Evolutionary conservation across 2,888 invertebrate genomes (phyloP).

Genomic region (Furcula furcula): DNA sequence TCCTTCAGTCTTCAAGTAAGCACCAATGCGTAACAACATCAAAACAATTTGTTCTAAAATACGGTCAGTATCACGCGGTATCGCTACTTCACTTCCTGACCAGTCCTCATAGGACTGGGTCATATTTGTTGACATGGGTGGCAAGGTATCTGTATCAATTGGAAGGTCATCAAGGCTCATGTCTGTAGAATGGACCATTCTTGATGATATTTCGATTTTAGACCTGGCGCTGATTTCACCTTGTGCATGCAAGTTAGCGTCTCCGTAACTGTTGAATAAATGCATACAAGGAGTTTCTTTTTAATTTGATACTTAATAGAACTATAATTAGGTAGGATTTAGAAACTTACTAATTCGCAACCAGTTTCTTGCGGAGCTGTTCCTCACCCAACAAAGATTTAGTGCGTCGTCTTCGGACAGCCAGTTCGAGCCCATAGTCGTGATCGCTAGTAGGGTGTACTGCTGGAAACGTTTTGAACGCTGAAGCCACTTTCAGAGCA

Average conservation of each 20-base stretch:
- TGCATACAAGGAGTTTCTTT: no score
- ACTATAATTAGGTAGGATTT: no score
- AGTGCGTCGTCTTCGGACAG: slow-evolving; percentile 69
- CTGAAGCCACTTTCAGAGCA: slow-evolving; percentile 54
- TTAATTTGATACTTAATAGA: no score
- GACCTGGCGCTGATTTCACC: slow-evolving; percentile 9
- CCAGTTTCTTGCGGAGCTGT: slow-evolving; percentile 59
- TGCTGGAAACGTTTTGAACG: slow-evolving; percentile 59
- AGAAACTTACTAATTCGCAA: slow-evolving; percentile 57
- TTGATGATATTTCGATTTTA: slow-evolving; percentile 21
- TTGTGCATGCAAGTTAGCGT: slow-evolving; percentile 21
- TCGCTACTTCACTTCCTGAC: slow-evolving; percentile 53
- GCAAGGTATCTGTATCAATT: slow-evolving; percentile 27
- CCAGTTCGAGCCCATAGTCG: slow-evolving; percentile 68
- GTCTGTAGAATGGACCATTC: slow-evolving; percentile 27
- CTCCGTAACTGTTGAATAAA: slow-evolving; percentile 57
- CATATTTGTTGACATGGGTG: slow-evolving; percentile 41
- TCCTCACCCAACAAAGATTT: slow-evolving; percentile 70
- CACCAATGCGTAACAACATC: slow-evolving; percentile 63
- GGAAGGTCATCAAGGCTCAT: slow-evolving; percentile 35
- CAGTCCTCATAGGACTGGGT: slow-evolving; percentile 57
- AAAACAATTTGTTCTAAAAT: slow-evolving; percentile 68
- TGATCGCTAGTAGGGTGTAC: slow-evolving; percentile 41
- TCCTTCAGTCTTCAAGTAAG: slow-evolving; percentile 47
- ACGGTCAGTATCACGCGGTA: slow-evolving; percentile 65